Percentiles rank a stretch among this genome's conserved stretches.
phyloP scores from a whole-genome alignment of 2,888 invertebrate species.

The Nymphalis polychloros region DNA sequence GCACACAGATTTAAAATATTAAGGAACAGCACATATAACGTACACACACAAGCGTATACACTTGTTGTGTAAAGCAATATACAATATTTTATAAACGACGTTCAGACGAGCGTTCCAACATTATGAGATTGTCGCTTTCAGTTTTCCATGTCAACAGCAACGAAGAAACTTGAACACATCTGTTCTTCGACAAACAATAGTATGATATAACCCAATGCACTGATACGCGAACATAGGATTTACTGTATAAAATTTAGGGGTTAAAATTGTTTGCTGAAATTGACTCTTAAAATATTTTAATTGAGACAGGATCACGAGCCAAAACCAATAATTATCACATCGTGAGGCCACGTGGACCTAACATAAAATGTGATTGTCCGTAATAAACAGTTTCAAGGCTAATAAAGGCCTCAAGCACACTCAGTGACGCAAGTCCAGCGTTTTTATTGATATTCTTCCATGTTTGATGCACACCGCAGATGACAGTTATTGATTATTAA shows the following conservation, averaged over 20 bases:
- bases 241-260: not conserved
- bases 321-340: constrained; percentile 31
- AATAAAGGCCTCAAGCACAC: constrained; percentile 24
- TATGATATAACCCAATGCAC: not conserved
- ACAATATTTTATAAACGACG: not conserved
- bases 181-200: constrained; percentile 17
- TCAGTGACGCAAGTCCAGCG: constrained; percentile 30
- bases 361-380: constrained; percentile 29
- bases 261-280: not conserved
- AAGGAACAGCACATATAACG: not conserved
- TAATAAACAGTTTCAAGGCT: constrained; percentile 25
- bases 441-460: constrained; percentile 27
- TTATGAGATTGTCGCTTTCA: constrained; percentile 8
- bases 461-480: constrained; percentile 24
- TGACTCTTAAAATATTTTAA: constrained; percentile 2
- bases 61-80: not conserved
- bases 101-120: not conserved
- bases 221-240: not conserved
- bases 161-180: constrained; percentile 11
- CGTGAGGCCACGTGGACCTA: constrained; percentile 32
- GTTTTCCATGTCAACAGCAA: constrained; percentile 24
- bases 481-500: constrained; percentile 24
- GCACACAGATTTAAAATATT: not conserved
- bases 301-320: constrained; percentile 26
- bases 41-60: not conserved